Conservation (phyloP, 2,797 vertebrate genomes). For the Myotis findleyi region DNA sequence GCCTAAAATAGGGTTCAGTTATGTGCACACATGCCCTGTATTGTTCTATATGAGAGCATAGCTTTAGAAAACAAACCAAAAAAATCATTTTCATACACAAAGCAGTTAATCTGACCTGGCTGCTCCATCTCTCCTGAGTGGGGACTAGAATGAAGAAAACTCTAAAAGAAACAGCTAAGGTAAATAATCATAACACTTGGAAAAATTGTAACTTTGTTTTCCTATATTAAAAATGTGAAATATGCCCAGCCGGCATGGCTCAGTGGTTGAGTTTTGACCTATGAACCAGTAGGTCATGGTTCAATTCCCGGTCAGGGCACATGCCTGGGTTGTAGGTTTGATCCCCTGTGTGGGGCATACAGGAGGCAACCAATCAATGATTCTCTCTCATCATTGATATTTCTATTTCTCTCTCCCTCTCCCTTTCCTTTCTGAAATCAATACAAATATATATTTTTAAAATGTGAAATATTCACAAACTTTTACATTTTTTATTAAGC, state of each 20-base stretch:
- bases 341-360: no score
- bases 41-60: not conserved
- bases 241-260: not conserved
- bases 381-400: no score
- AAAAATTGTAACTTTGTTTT: conserved; percentile 26
- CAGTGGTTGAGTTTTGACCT: no score
- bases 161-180: not conserved
- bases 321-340: no score
- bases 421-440: no score
- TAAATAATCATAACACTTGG: conserved; percentile 5
- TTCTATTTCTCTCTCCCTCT: no score
- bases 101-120: not conserved
- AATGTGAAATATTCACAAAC: not conserved
- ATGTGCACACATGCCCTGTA: fast-evolving
- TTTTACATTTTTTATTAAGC: not conserved
- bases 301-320: no score
- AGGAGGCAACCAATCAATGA: no score
- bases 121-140: no score
- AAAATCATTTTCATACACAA: not conserved
- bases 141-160: not conserved
- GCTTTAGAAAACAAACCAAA: not conserved
- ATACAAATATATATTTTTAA: not conserved
- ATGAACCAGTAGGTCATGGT: no score
- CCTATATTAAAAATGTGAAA: not conserved
- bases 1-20: not conserved